Base-by-base conservation (phyloP, 2,888 invertebrate species). In the Eupithecia centaureata region DNA sequence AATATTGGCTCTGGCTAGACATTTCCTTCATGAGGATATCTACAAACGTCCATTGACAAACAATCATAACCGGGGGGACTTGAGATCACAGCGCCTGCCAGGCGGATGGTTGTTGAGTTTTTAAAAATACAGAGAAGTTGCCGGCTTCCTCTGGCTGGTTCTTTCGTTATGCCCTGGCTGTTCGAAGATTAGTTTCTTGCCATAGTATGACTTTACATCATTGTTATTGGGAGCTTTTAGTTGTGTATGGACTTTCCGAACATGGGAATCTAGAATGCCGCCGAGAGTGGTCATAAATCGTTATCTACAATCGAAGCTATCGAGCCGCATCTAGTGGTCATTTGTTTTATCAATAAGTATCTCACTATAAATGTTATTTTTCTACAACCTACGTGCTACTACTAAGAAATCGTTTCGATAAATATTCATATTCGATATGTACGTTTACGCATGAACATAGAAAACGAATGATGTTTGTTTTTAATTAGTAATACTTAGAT, bases 341-440 rank as follows among this genome's bases (percentile, higher is more conserved):
- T 47, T 47, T 47, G 22, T 22, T 47, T 47, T 47, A 22, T 18
- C 18, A 42, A 42, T 38, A 35, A 38, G 38, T 38, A 42, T n/a
- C 42, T 0, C 2, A 18, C 42, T 42, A 18, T 42, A 42, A 18
- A 52, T 52, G 5, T 52, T 52, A 52, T 52, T 52, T 15, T 51
- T 3, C 5, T 25, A 25, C 4, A 22, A 27, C 15, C 27, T 27
- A 52, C 27, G 52, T 52, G 25, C 13, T 27, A 27, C 52, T 52
- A 52, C 52, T 52, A 52, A 52, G 52, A 52, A 52, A 52, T 52
- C 52, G 52, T 52, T 15, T 27, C 13, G 15, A 52, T 52, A 52
- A 52, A 52, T 52, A 52, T 27, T 25, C 52, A 52, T 27, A 52
- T 52, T 13, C 42, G 42, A 47, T 22, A 12, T 47, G 47, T 18